These are phyloP conservation scores for Drosophila flavopinicola DNA, from an alignment of 2,888 invertebrate species.

Conservation along the genomic window DNA sequence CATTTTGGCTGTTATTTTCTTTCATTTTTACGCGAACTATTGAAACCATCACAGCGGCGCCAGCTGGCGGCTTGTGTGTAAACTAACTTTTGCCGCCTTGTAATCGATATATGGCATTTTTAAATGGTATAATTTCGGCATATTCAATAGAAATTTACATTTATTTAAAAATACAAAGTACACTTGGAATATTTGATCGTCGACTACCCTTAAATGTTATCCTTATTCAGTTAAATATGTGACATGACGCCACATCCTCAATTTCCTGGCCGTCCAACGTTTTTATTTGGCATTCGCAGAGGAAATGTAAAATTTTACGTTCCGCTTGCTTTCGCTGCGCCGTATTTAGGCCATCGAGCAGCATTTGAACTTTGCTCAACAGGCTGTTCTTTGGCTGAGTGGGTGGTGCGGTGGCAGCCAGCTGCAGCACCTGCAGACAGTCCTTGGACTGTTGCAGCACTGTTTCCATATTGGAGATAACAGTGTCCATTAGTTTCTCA, in stretches of 20 bases:
- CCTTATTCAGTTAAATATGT: slow-evolving; percentile 49
- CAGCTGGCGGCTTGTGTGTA: not conserved
- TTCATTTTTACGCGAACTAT: not conserved
- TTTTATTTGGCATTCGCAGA: slow-evolving; percentile 82
- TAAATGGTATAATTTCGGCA: not conserved
- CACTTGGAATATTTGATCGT: slow-evolving; percentile 8
- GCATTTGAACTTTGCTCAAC: slow-evolving; percentile 67
- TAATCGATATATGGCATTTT: not conserved
- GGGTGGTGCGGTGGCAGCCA: slow-evolving; percentile 29
- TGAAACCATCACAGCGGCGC: not conserved
- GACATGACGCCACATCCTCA: slow-evolving; percentile 74
- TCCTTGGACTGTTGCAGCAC: slow-evolving; percentile 79
- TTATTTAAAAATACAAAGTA: slow-evolving; percentile 18
- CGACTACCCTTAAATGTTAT: not conserved
- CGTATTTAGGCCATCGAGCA: slow-evolving; percentile 67
- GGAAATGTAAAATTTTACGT: slow-evolving; percentile 79
- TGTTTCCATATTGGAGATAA: slow-evolving; percentile 78
- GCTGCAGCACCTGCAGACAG: slow-evolving; percentile 62
- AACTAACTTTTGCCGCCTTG: not conserved
- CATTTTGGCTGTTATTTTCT: no score
- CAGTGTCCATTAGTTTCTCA: slow-evolving; percentile 62
- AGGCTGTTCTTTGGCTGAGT: slow-evolving; percentile 37
- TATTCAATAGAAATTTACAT: not conserved
- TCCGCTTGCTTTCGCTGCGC: slow-evolving; percentile 71
- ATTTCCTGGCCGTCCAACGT: slow-evolving; percentile 77